Evolutionary conservation across 1,140 invertebrate genomes (phyloP).

Genomic region (Drosophila jambulina): DNA sequence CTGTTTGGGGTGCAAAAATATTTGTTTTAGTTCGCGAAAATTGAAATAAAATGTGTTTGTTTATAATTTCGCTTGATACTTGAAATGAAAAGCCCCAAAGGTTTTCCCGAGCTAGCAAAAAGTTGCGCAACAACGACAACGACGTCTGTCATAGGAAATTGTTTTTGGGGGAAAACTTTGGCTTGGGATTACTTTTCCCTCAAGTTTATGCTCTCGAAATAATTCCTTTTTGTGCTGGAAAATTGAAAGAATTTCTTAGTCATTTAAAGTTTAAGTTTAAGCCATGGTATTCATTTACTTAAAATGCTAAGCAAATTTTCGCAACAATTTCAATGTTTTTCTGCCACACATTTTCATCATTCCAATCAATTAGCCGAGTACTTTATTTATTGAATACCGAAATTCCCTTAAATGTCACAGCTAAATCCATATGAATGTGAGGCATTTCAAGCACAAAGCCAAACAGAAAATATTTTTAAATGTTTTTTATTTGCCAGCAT

Average conservation of each 20-base stretch:
- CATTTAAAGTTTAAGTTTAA: background rate
- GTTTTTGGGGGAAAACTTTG: constrained; percentile 17
- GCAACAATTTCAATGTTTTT: constrained; percentile 4
- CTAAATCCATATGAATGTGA: constrained; percentile 64
- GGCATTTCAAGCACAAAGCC: constrained; percentile 32
- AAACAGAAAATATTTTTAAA: constrained; percentile 29
- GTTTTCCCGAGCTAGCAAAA: constrained; percentile 32
- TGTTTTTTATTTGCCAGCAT: constrained; percentile 25
- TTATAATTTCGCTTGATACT: constrained; percentile 50
- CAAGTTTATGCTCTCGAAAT: constrained; percentile 24
- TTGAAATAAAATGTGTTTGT: constrained; percentile 56
- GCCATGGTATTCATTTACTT: background rate
- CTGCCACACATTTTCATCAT: background rate
- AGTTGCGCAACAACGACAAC: constrained; percentile 10
- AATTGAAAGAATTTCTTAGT: background rate
- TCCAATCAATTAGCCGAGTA: constrained; percentile 31
- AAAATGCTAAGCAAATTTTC: background rate
- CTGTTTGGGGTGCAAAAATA: constrained; percentile 46
- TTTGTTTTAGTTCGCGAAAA: constrained; percentile 73
- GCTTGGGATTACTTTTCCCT: constrained; percentile 29
- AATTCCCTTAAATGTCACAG: constrained; percentile 21
- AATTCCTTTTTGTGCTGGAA: constrained; percentile 13
- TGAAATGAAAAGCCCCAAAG: constrained; percentile 50
- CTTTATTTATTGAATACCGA: constrained; percentile 38
- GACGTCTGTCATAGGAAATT: constrained; percentile 34